A percentile compares a stretch with the other conserved stretches of the same genome.
Conservation (phyloP, 2,888 invertebrate species). For the Orthosia cruda region DNA sequence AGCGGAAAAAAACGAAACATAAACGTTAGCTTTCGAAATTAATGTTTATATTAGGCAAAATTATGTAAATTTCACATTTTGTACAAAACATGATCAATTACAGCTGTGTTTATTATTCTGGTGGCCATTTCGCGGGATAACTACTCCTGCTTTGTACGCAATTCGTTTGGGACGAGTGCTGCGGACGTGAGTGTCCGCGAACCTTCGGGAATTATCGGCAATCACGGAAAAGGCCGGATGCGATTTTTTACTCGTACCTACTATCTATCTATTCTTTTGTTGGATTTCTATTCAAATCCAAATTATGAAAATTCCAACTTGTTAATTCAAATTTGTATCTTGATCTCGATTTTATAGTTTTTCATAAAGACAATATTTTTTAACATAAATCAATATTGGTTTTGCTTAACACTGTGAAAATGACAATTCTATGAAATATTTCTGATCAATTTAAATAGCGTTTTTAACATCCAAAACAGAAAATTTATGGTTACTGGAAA, state of each 20-base stretch:
- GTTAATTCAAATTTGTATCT: too few relatives aligned
- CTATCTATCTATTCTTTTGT: too few relatives aligned
- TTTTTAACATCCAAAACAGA: not conserved
- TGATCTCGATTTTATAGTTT: too few relatives aligned
- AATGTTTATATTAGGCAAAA: constrained; percentile 35
- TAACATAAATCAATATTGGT: too few relatives aligned
- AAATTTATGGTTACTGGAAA: not conserved
- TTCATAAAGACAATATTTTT: too few relatives aligned
- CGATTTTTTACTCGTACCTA: too few relatives aligned
- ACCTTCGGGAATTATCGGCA: constrained; percentile 3
- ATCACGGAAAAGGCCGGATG: not conserved
- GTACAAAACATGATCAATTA: constrained; percentile 65
- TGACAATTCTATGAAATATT: too few relatives aligned
- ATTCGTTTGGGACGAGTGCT: constrained; percentile 36
- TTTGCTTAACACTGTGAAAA: too few relatives aligned
- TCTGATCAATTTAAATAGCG: too few relatives aligned
- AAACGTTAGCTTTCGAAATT: constrained; percentile 12
- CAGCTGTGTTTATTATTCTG: constrained; percentile 62
- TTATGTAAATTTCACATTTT: constrained; percentile 59
- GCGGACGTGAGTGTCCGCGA: constrained; percentile 1
- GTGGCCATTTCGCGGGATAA: constrained; percentile 52
- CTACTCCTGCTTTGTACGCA: constrained; percentile 43
- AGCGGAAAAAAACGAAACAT: too few relatives aligned
- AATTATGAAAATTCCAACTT: too few relatives aligned
- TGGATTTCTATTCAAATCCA: not conserved